Evolutionary conservation across 1,140 invertebrate species (phyloP).

Genomic region (Diploscapter pachys): DNA sequence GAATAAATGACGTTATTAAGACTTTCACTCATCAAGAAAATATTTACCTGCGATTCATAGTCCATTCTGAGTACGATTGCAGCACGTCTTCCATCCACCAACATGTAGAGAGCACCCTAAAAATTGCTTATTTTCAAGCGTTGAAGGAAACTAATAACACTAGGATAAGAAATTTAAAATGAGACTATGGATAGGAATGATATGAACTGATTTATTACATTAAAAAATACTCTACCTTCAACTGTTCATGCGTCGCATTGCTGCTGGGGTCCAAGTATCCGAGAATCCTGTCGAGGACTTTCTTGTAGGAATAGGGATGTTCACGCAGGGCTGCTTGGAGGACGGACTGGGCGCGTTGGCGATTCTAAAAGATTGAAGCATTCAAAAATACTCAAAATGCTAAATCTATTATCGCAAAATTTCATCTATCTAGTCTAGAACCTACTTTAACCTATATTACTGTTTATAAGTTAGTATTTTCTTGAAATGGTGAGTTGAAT

Average conservation of each 20-base stretch:
- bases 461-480: too few species aligned
- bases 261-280: conserved; percentile 67
- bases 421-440: too few species aligned
- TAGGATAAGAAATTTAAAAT: not conserved
- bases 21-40: too few species aligned
- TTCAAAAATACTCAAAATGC: too few species aligned
- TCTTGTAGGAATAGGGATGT: conserved; percentile 68
- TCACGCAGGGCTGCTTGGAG: conserved; percentile 63
- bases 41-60: conserved; percentile 70
- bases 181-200: conserved; percentile 26
- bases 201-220: conserved; percentile 28
- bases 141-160: not conserved
- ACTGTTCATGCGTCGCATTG: conserved; percentile 69
- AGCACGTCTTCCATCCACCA: conserved; percentile 68
- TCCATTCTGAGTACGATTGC: conserved; percentile 71
- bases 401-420: too few species aligned
- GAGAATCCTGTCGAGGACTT: conserved; percentile 67
- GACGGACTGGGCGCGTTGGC: conserved; percentile 66
- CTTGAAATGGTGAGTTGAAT: too few species aligned
- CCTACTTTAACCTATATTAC: too few species aligned
- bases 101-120: conserved; percentile 74
- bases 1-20: too few species aligned
- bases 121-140: conserved; percentile 14
- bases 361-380: not conserved
- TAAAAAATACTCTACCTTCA: conserved; percentile 65